Conservation (phyloP, 1,140 invertebrate species). For the Paraescarpia echinospica region DNA sequence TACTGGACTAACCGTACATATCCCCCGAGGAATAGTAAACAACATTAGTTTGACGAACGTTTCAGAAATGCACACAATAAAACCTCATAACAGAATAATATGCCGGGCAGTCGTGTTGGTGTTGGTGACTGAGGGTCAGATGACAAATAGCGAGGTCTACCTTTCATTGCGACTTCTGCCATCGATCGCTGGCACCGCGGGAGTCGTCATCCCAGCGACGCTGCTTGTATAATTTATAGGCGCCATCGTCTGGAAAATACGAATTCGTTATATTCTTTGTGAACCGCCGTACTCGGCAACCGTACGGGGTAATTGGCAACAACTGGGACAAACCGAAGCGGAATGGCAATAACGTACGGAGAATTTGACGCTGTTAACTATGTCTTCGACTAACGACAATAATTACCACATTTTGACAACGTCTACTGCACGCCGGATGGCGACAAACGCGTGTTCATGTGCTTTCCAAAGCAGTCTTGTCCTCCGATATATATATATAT, state of each 20-base stretch:
- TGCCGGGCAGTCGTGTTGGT: background rate
- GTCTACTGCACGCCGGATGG: background rate
- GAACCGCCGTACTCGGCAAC: background rate
- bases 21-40: background rate
- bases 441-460: too few relatives aligned
- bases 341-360: background rate
- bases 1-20: too few relatives aligned
- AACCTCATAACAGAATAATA: background rate
- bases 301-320: background rate
- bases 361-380: background rate
- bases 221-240: background rate
- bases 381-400: background rate
- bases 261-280: conserved; percentile 6
- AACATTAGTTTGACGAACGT: background rate
- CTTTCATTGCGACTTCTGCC: background rate
- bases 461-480: too few relatives aligned
- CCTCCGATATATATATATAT: too few relatives aligned
- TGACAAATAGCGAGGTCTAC: background rate
- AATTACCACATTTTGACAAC: background rate
- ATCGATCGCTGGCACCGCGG: background rate
- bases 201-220: background rate
- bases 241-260: background rate
- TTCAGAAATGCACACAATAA: background rate
- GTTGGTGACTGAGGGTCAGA: background rate
- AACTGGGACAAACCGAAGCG: background rate